Evolutionary conservation across 92 coral and sea anemone species (phyloP).

Genomic region (Pocillopora grandis): DNA sequence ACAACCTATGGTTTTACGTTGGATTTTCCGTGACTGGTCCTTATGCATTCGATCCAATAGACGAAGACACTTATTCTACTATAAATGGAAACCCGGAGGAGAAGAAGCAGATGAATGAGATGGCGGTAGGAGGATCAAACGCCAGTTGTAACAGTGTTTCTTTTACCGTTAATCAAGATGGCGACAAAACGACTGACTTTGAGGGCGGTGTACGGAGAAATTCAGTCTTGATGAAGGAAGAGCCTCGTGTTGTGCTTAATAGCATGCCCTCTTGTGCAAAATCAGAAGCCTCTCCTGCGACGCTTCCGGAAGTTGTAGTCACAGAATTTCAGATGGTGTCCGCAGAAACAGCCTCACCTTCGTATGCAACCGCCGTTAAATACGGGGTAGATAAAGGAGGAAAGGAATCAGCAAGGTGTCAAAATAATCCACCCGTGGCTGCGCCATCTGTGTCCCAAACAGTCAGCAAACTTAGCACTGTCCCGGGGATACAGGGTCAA

Average conservation of each 20-base stretch:
- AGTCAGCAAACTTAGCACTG: not conserved
- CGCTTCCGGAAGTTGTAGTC: not conserved
- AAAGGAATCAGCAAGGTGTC: not conserved
- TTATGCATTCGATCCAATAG: constrained; percentile 67
- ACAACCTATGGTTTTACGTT: constrained; percentile 68
- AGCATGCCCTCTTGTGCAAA: not conserved
- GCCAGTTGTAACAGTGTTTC: not conserved
- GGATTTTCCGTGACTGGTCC: constrained; percentile 69
- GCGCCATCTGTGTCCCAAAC: not conserved
- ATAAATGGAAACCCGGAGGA: not conserved
- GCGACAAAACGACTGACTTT: not conserved
- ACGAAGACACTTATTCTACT: constrained; percentile 41
- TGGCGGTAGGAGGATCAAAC: not conserved
- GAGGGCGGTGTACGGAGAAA: not conserved
- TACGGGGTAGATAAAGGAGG: not conserved
- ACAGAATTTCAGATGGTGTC: not conserved
- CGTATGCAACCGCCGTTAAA: constrained; percentile 28
- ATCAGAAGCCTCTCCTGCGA: not conserved
- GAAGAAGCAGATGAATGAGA: not conserved
- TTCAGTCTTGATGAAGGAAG: not conserved
- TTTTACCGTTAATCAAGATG: not conserved
- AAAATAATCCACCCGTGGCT: not conserved
- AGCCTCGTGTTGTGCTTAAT: no score
- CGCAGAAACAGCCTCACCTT: not conserved
- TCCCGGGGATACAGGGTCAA: constrained; percentile 1